Evolutionary conservation across 2,888 invertebrate species (phyloP), one percentile per base, ranked within the genome.

Genomic region (Yponomeuta evonymella): DNA sequence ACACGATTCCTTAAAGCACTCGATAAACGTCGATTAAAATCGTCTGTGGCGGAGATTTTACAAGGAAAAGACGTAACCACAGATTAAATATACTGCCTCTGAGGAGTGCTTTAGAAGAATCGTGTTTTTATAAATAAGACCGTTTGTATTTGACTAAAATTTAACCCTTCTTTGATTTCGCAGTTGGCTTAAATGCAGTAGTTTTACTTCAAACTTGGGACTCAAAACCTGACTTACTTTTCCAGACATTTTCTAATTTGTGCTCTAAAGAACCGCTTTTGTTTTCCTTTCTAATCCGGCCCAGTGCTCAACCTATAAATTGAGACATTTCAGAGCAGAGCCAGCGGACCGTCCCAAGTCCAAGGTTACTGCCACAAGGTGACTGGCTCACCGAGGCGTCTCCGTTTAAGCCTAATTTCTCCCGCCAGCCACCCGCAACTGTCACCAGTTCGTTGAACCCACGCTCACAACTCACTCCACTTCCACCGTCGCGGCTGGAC

Each of bases 361-460:
- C 51, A 58, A 58, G 51, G 51, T 58, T 58, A 15, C 51, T 58
- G 51, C 51, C 12, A 58, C 51, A 58, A 58, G 51, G 51, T 58
- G 51, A 58, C 51, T 58, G 15, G 12, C 51, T 58, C 15, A 58
- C 51, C 51, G 51, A 58, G 51, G 4, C 51, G 51, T 58, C 51
- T 58, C 51, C 43, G 8, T 43, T 43, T 43, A 58, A 58, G 15
- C 51, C 15, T 12, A 65, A 65, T 65, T 65, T 65, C 65, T 65
- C 65, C 65, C 12, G 33, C 15, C 23, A 63, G 63, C 63, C 63
- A 29, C n/a, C 23, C 63, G 63, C 63, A 29, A 63, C 63, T 63
- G 63, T 63, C 63, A 30, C 29, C 33, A 11, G 65, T 30, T 30
- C 65, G 65, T 65, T 65, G 65, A 65, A n/a, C 65, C 33, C 65